Evolutionary conservation across 2,888 invertebrate species (phyloP), one percentile per base, ranked within the genome.

Genomic region (Agrotis ipsilon): DNA sequence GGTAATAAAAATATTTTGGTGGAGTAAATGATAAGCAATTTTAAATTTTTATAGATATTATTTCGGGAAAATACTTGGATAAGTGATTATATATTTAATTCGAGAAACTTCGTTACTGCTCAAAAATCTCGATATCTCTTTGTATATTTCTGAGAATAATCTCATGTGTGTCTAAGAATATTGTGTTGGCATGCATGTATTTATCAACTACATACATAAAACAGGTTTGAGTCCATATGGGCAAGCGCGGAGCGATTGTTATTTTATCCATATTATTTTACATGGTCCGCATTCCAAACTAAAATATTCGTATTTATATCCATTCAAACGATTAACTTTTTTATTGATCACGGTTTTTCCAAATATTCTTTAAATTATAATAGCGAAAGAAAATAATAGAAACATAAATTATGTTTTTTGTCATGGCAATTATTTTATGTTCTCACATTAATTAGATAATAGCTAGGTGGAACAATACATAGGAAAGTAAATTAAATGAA

Each of bases 211-310:
- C 78, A 78, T 78, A 74, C 83, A 83, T 84, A 79, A 87, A 94
- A 94, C 94, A 85, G 93, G 94, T 94, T 93, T 88, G 84, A 82
- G 86, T 88, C 92, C 93, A 92, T 92, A 93, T 92, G 91, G 92
- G 87, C 90, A 86, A 88, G 78, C 86, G 81, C 83, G 87, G 85
- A 89, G 84, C 89, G 90, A 91, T 92, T 91, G 92, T 92, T 92
- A 91, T 93, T 91, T 91, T 93, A 93, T 93, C 89, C 89, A 92
- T 89, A 92, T 91, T 89, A 89, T 89, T 90, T 91, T 88, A 88
- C 88, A 80, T 88, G 88, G 90, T 90, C 93, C 92, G 92, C 93
- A 93, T 93, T 93, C 93, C 88, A 80, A 70, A 78, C 85, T 87
- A 58, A 88, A 85, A 78, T 88, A 88, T 84, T 82, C 85, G 74